These are phyloP conservation scores for Ellobium chinense DNA, from an alignment of 2,888 invertebrate species.

Conservation along the genomic window DNA sequence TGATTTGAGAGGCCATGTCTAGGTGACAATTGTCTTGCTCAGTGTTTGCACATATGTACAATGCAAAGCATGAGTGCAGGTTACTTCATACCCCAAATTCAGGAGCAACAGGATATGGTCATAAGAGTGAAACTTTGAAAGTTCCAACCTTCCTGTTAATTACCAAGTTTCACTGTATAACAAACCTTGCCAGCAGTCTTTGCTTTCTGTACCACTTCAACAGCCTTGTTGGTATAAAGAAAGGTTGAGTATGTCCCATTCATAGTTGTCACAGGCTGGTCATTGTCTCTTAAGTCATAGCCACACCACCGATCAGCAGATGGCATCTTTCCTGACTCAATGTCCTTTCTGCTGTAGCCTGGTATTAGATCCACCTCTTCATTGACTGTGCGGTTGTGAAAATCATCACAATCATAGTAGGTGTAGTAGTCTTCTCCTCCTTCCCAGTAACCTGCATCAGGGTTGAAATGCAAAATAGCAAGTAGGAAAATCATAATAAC, in stretches of 20 bases:
- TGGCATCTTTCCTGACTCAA: not conserved
- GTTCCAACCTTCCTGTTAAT: too few species aligned
- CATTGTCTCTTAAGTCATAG: constrained; percentile 66
- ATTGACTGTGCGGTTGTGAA: constrained; percentile 21
- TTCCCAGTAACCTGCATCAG: constrained; percentile 79
- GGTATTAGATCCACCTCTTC: not conserved
- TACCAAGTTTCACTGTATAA: too few species aligned
- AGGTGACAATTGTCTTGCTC: too few species aligned
- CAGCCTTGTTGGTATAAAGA: constrained; percentile 65
- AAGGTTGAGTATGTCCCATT: constrained; percentile 68
- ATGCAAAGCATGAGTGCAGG: too few species aligned
- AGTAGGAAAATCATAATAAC: too few species aligned
- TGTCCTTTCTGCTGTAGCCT: not conserved
- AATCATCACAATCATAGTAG: constrained; percentile 58
- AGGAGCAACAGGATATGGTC: too few species aligned
- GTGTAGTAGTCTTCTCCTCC: constrained; percentile 76
- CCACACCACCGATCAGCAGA: constrained; percentile 40
- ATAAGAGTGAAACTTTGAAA: too few species aligned
- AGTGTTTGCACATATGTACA: too few species aligned
- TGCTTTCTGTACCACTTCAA: constrained; percentile 61
- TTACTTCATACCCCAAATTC: too few species aligned
- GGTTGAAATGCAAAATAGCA: too few species aligned
- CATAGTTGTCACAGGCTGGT: constrained; percentile 56
- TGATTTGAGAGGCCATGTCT: too few species aligned
- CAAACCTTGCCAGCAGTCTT: constrained; percentile 10